phyloP scores from a whole-genome alignment of 1,140 invertebrate species.

The Agraylea sexmaculata region DNA sequence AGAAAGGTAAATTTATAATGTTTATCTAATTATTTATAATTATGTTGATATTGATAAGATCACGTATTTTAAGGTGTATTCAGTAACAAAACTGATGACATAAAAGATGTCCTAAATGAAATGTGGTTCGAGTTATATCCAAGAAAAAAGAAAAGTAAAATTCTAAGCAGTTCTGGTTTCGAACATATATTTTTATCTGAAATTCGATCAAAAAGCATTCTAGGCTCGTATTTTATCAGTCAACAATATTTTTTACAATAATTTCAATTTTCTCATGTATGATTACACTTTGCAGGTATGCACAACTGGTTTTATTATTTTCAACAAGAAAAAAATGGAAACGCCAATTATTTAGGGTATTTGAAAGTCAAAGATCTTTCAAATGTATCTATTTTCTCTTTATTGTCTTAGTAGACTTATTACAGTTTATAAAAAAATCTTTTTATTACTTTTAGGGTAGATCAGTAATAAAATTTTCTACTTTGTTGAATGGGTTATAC shows the following conservation, averaged over 20 bases:
- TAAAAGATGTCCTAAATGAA: constrained; percentile 4
- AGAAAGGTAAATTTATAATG: constrained; percentile 8
- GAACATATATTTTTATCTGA: constrained; percentile 84
- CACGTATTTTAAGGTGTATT: constrained; percentile 1
- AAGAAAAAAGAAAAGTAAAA: constrained; percentile 55
- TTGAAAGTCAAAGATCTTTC: constrained; percentile 36
- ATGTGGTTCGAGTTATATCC: constrained; percentile 46
- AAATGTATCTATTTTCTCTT: not conserved
- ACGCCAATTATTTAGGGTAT: constrained; percentile 66
- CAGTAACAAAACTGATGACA: constrained; percentile 1
- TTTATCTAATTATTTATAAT: not conserved
- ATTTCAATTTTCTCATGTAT: constrained; percentile 2
- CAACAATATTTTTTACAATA: not conserved
- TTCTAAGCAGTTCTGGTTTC: constrained; percentile 70
- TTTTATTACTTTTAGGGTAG: constrained; percentile 53
- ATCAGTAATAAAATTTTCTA: constrained; percentile 58
- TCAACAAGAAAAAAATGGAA: constrained; percentile 54
- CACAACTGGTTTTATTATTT: constrained; percentile 82
- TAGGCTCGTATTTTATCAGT: constrained; percentile 25
- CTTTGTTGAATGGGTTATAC: constrained; percentile 56
- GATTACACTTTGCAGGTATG: constrained; percentile 50
- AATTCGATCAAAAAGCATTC: constrained; percentile 60
- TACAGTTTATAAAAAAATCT: constrained; percentile 1
- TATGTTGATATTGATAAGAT: constrained; percentile 1
- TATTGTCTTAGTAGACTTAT: not conserved